Evolutionary conservation across 2,888 invertebrate genomes (phyloP).

Genomic region (Drosophila emarginata): DNA sequence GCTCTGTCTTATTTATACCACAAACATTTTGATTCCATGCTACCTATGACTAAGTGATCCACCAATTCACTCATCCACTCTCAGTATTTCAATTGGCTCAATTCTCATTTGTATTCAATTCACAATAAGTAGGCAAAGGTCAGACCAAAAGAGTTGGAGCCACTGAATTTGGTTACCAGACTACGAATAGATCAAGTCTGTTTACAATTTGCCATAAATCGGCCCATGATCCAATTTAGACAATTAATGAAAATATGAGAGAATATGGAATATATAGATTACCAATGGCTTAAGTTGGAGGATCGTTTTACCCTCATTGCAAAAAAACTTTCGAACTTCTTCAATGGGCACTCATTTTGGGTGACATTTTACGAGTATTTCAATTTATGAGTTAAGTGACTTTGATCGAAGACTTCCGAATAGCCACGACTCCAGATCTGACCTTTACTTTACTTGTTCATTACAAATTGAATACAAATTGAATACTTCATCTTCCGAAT

Average conservation of each 20-base stretch:
- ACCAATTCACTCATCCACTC: neutral
- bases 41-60: neutral
- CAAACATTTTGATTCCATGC: neutral
- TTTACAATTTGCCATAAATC: neutral
- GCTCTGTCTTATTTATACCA: constrained; percentile 49
- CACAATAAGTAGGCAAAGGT: constrained; percentile 5
- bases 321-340: too few species aligned
- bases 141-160: neutral
- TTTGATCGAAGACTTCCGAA: neutral
- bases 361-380: neutral
- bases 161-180: neutral
- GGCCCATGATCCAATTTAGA: neutral
- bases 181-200: neutral
- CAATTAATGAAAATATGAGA: neutral
- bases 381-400: neutral
- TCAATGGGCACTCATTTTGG: neutral
- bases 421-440: neutral
- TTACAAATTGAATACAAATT: neutral
- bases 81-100: neutral
- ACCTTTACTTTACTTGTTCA: constrained; percentile 3
- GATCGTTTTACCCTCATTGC: too few species aligned
- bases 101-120: neutral
- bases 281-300: too few species aligned
- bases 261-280: too few species aligned
- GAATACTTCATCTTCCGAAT: neutral